Evolutionary conservation across 2,113 vertebrate genomes (phyloP), one percentile per base, ranked within the genome.

Genomic region (Pelecanus crispus): DNA sequence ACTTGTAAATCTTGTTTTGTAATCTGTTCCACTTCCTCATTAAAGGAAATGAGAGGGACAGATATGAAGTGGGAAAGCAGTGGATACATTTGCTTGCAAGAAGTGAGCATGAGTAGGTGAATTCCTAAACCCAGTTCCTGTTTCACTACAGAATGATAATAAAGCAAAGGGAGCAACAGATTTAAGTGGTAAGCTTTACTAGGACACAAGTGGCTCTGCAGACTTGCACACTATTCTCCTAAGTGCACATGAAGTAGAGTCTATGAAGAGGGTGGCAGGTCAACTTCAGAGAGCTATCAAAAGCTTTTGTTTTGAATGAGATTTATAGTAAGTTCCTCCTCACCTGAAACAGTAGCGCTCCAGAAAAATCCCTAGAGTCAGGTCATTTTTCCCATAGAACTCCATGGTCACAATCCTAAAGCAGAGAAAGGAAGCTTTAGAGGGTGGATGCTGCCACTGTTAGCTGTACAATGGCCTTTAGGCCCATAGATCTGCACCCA

Each of bases 351-450:
- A 99, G 90, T 99, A 99, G 92, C 99, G 98, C 97, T 99, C 99
- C 97, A 99, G 96, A 97, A 99, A 99, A 59, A 99, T 98, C 14
- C 99, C 99, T 36, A 99, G 98, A 17, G 99, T 99, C 78, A 99
- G 98, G 93, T 99, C 99, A 88, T 99, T 99, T 98, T 99, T 99
- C 22, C 99, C 99, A 86, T 99, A 99, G 96, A 99, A 99, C 86
- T 99, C 99, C 99, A 99, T 99, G 7, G 99, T 99, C 87, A 99
- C 99, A 89, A 99, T 99, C 99, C 99, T 99, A 98, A 95, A 90
- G 82, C 73, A 96, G 53, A 90, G 34, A 84, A 32, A 44, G 5
- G 75, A 78, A 95, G 56, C 44, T 88, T 86, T 84, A 80, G 53
- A 55, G 50, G 17, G 25, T 26, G 45, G 42, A 66, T 61, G 53